Evolutionary conservation across 2,888 invertebrate genomes (phyloP).

Genomic region (Oligia strigilis): DNA sequence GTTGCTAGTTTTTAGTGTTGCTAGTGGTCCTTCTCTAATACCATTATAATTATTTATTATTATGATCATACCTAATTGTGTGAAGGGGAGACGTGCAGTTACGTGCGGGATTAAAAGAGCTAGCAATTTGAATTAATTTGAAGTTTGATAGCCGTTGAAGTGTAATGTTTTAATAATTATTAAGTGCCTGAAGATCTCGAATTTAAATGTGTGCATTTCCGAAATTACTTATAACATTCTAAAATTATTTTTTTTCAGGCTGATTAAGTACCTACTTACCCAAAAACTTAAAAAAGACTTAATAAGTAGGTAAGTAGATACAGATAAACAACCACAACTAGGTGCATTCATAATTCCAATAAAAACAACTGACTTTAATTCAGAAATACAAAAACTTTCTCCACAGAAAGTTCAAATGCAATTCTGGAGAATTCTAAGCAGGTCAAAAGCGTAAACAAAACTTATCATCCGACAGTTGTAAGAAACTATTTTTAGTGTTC

Average conservation of each 20-base stretch:
- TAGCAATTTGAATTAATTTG: background rate
- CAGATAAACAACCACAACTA: background rate
- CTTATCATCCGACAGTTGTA: constrained; percentile 13
- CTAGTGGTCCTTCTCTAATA: background rate
- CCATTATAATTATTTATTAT: background rate
- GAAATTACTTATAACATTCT: background rate
- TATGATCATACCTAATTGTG: background rate
- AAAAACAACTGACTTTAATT: constrained; percentile 1
- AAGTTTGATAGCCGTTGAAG: background rate
- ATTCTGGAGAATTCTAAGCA: constrained; percentile 48
- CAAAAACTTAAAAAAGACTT: background rate
- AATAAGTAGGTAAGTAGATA: background rate
- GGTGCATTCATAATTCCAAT: background rate
- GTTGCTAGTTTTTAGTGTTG: background rate
- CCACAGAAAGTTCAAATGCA: constrained; percentile 47
- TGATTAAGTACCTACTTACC: background rate
- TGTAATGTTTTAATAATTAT: background rate
- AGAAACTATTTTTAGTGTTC: constrained; percentile 8
- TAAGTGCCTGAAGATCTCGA: background rate
- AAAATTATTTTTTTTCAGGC: background rate
- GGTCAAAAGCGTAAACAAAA: constrained; percentile 34
- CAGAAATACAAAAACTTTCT: constrained; percentile 45
- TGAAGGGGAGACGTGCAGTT: background rate
- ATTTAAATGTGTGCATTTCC: background rate
- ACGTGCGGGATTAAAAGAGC: background rate